Conservation (phyloP, 2,888 invertebrate genomes). For the Mechanitis mazaeus region DNA sequence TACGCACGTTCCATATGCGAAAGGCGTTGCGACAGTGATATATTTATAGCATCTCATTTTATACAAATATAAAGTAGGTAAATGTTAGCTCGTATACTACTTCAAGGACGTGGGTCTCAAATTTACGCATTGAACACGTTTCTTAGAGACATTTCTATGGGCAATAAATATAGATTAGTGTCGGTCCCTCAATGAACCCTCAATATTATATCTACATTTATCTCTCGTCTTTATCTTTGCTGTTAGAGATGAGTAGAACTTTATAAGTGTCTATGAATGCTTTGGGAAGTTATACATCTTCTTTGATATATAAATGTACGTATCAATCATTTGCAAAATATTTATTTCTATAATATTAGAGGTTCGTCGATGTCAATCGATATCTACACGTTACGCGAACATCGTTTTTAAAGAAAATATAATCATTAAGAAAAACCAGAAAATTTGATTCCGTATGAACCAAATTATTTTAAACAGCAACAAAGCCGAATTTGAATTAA, state of each 20-base stretch:
- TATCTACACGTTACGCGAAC: too few species aligned
- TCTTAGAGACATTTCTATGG: background rate
- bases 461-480: too few species aligned
- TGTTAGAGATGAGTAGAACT: background rate
- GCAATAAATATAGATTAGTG: slow-evolving; percentile 6
- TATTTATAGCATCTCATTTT: background rate
- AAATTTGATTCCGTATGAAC: too few species aligned
- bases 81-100: background rate
- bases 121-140: slow-evolving; percentile 2
- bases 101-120: slow-evolving; percentile 1
- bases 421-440: too few species aligned
- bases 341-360: too few species aligned
- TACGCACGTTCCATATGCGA: background rate
- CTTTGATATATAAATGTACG: too few species aligned
- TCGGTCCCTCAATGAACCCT: background rate
- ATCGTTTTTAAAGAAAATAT: too few species aligned
- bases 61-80: background rate
- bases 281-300: background rate
- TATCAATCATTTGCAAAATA: too few species aligned
- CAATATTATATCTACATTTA: slow-evolving; percentile 4
- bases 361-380: too few species aligned
- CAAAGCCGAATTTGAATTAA: too few species aligned
- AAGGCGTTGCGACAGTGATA: background rate
- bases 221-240: background rate
- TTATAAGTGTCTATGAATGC: background rate